These are phyloP conservation scores for Chaetodon trifascialis DNA, from an alignment of 2,113 vertebrate species.

Conservation along the genomic window DNA sequence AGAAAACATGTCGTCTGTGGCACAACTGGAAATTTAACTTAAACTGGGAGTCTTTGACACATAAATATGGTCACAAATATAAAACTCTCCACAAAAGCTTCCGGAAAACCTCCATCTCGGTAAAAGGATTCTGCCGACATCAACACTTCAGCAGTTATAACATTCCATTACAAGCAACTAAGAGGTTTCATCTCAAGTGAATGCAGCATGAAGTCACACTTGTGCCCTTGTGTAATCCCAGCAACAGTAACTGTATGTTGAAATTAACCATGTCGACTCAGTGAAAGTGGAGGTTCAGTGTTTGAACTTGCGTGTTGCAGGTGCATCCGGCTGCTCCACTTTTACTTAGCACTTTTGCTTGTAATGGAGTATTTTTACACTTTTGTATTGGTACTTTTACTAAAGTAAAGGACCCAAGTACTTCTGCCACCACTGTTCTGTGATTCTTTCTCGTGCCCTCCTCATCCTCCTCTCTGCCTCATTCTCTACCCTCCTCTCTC, in stretches of 20 bases:
- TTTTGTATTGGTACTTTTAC: neutral
- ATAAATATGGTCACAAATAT: neutral
- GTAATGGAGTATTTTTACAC: neutral
- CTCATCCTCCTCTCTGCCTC: slow-evolving; percentile 10
- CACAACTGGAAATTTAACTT: no score
- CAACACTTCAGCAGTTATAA: no score
- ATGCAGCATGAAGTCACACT: neutral
- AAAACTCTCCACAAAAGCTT: neutral
- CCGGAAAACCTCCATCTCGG: neutral
- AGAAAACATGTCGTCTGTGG: no score
- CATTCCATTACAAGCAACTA: no score
- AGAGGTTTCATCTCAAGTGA: no score
- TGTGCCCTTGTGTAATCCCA: neutral
- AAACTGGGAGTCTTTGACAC: no score
- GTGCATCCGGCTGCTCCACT: neutral
- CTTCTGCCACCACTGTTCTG: neutral
- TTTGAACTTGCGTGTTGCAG: neutral
- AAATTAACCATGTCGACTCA: no score
- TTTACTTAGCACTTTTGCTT: no score
- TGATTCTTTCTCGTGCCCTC: slow-evolving; percentile 11
- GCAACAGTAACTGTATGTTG: neutral
- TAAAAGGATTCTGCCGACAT: neutral
- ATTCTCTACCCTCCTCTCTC: slow-evolving; percentile 5
- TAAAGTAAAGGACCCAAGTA: neutral
- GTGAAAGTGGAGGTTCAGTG: no score